Evolutionary conservation across 2,113 vertebrate species (phyloP).

Genomic region (Pampusana beccarii): DNA sequence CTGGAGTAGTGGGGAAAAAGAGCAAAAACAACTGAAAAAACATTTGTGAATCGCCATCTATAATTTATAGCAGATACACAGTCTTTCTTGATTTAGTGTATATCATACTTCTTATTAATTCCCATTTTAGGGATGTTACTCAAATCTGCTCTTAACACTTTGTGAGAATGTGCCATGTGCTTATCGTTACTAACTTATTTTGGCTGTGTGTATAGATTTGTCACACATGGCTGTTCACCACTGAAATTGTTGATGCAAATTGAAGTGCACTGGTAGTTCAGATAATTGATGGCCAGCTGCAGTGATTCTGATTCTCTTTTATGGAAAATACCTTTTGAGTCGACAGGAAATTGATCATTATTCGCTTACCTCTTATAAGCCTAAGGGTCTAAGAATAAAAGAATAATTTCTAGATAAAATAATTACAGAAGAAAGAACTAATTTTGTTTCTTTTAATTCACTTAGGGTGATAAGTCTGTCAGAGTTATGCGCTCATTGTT

Average conservation of each 20-base stretch:
- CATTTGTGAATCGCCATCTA: neutral
- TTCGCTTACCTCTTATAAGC: constrained; percentile 33
- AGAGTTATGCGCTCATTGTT: constrained; percentile 95
- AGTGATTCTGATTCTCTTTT: neutral
- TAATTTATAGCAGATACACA: neutral
- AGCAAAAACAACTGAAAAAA: neutral
- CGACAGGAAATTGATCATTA: constrained; percentile 29
- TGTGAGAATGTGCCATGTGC: rapidly evolving
- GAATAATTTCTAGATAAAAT: constrained; percentile 26
- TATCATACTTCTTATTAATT: neutral
- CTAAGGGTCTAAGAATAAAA: neutral
- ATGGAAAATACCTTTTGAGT: neutral
- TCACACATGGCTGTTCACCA: neutral
- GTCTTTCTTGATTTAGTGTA: neutral
- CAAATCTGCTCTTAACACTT: neutral
- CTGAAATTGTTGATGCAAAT: neutral
- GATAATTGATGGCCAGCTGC: constrained; percentile 35
- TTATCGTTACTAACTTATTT: neutral
- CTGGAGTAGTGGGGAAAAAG: neutral
- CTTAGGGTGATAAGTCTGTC: constrained; percentile 94
- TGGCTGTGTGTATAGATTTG: neutral
- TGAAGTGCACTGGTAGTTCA: neutral
- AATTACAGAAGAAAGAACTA: constrained; percentile 29
- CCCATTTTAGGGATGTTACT: neutral
- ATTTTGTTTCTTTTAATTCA: constrained; percentile 48